A percentile compares a stretch with the other conserved stretches of the same genome.
phyloP scores from a whole-genome alignment of 2,797 vertebrate species.

The Chiroxiphia lanceolata region DNA sequence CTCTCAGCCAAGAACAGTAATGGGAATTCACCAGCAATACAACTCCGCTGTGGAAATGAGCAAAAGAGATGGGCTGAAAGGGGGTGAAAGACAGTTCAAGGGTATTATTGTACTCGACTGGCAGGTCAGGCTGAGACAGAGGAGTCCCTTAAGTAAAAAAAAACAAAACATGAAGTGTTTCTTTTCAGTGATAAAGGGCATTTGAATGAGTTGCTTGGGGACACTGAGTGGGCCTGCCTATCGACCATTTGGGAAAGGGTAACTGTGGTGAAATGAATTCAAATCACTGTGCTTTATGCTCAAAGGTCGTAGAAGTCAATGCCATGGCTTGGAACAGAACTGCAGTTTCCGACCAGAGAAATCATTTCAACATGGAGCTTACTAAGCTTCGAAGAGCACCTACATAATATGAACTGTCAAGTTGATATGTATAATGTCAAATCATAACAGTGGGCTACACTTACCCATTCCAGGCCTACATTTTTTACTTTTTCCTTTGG shows the following conservation, averaged over 20 bases:
- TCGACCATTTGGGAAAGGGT: neutral
- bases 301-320: slow-evolving; percentile 6
- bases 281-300: neutral
- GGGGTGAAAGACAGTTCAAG: slow-evolving; percentile 45
- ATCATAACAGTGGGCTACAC: neutral
- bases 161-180: neutral
- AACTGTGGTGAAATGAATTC: neutral
- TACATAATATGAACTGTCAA: neutral
- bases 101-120: neutral
- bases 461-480: neutral
- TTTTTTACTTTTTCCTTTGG: neutral
- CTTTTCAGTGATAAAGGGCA: neutral
- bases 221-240: neutral
- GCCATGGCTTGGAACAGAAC: neutral
- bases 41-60: neutral
- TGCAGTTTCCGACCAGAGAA: neutral
- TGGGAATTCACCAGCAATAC: slow-evolving; percentile 27
- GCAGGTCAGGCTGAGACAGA: neutral
- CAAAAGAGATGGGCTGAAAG: neutral
- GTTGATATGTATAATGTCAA: neutral
- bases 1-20: slow-evolving; percentile 7
- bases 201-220: neutral
- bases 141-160: neutral
- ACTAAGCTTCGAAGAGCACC: neutral
- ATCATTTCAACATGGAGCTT: neutral